phyloP scores from a whole-genome alignment of 2,888 invertebrate species.

The Homarus gammarus region DNA sequence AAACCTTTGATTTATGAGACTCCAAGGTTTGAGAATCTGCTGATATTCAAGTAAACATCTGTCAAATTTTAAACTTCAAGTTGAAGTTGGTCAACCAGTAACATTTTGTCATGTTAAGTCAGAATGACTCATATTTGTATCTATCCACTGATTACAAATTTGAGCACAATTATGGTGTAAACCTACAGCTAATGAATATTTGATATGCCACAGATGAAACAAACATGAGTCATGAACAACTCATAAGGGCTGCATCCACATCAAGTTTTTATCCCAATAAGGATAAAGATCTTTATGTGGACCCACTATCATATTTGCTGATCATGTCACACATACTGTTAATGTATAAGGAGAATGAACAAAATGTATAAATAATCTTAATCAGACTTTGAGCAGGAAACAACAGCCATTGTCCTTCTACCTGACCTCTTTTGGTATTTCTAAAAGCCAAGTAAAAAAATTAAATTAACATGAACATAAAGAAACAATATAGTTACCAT shows the following conservation, averaged over 20 bases:
- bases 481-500: background rate
- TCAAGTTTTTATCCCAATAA: conserved; percentile 13
- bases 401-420: background rate
- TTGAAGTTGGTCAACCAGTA: background rate
- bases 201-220: background rate
- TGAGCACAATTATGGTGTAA: background rate
- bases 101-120: background rate
- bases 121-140: background rate
- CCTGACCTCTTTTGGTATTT: background rate
- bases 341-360: conserved; percentile 11
- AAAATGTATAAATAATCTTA: background rate
- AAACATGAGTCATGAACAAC: background rate
- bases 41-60: background rate
- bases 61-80: background rate
- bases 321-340: conserved; percentile 19
- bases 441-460: background rate
- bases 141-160: background rate
- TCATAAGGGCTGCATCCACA: background rate
- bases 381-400: conserved; percentile 52
- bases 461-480: background rate
- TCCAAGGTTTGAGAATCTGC: background rate
- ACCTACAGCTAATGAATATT: background rate
- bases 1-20: too few species aligned
- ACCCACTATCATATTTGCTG: background rate
- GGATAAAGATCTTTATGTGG: background rate